Evolutionary conservation across 2,888 invertebrate genomes (phyloP), one percentile per base, ranked within the genome.

Genomic region (Aproaerema taeniolella): DNA sequence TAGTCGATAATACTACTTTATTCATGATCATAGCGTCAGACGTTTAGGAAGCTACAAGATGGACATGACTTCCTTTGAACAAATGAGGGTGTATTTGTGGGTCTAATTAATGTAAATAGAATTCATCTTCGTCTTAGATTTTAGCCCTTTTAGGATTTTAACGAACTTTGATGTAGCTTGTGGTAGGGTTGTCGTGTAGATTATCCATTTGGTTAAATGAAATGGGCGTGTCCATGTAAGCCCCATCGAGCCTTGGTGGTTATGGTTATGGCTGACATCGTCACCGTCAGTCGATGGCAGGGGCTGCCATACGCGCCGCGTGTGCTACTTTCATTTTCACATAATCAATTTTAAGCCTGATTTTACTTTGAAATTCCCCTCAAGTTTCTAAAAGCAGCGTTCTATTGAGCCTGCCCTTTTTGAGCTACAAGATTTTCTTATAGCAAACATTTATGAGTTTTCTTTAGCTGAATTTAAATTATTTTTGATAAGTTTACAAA

Each of bases 1-100:
- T 64, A 81, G 85, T 85, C 86, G 74, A 86, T 86, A 83, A 54
- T 60, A 64, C 79, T 86, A 67, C 72, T 67, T 83, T 81, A 86
- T 86, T 85, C 80, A 86, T 82, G 80, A 74, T 70, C 65, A 53
- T 61, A 52, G 69, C 58, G 69, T 55, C 68, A 58, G 65, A 50
- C 76, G 69, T 72, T 81, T 80, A 75, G 63, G 47, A 56, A 58
- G 47, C 49, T 46, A 51, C 58, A 56, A 52, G 55, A 52, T 69
- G 68, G 73, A 74, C 58, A 67, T 59, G 58, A 47, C 62, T 47
- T 8, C 1, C 1, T 13, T 25, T 20, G 10, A 31, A 17, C 29
- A 32, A 28, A 39, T 12, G 16, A 34, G 1, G 8, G 17, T 10
- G n/a, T n/a, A n/a, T n/a, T n/a, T n/a, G n/a, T n/a, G n/a, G n/a